Conservation (phyloP, 2,797 vertebrate species). For the Adelosebastes latens region DNA sequence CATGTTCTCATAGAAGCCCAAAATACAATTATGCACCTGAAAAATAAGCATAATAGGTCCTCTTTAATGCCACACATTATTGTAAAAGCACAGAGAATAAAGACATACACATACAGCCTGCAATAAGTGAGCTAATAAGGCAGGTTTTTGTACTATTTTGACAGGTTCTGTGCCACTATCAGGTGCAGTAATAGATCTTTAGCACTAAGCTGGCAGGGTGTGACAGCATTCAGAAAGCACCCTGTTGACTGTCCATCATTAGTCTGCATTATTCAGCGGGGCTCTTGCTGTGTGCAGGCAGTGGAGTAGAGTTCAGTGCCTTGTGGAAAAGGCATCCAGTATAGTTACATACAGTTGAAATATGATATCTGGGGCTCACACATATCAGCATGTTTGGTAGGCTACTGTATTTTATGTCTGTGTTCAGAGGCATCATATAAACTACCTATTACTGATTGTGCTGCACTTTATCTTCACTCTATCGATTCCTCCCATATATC, state of each 20-base stretch:
- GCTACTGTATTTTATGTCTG: not conserved
- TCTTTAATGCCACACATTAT: not conserved
- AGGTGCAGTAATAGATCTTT: constrained; percentile 9
- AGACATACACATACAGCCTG: not conserved
- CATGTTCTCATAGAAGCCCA: too few species aligned
- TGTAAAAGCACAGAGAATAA: not conserved
- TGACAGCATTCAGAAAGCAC: constrained; percentile 56
- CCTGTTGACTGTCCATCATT: constrained; percentile 67
- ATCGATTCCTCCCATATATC: not conserved
- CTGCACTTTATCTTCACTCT: not conserved
- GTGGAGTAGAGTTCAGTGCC: constrained; percentile 23
- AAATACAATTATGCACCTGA: too few species aligned
- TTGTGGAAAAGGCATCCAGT: constrained; percentile 29
- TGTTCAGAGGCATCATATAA: not conserved
- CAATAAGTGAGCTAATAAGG: not conserved
- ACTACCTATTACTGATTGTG: not conserved
- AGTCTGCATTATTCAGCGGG: constrained; percentile 72
- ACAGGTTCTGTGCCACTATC: constrained; percentile 2
- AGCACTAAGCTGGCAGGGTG: constrained; percentile 44
- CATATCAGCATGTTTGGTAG: not conserved
- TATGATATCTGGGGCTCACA: not conserved
- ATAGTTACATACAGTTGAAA: constrained; percentile 4
- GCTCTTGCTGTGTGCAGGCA: constrained; percentile 52
- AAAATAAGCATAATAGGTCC: too few species aligned
- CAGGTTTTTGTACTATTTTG: not conserved